phyloP scores from a whole-genome alignment of 2,888 invertebrate species.

The Drosophila rubida region DNA sequence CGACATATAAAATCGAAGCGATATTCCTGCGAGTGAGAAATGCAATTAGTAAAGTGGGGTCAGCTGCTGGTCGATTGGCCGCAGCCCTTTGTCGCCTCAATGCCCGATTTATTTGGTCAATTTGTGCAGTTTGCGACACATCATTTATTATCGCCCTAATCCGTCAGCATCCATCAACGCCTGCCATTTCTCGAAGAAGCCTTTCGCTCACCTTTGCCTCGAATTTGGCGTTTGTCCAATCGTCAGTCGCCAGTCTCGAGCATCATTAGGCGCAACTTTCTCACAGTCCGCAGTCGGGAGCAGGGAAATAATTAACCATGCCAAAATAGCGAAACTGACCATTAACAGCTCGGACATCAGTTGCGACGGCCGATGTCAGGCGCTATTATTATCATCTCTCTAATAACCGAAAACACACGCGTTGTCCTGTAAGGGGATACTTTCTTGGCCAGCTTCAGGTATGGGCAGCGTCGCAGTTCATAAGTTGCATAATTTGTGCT shows the following conservation, averaged over 20 bases:
- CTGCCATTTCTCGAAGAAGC: constrained; percentile 36
- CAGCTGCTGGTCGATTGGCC: constrained; percentile 23
- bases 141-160: constrained; percentile 83
- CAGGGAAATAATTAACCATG: constrained; percentile 82
- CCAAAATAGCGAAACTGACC: constrained; percentile 82
- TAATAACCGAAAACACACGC: constrained; percentile 84
- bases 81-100: constrained; percentile 45
- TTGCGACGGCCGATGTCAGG: constrained; percentile 73
- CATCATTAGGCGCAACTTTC: constrained; percentile 74
- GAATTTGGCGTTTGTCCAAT: constrained; percentile 23
- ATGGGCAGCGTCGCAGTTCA: constrained; percentile 31
- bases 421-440: constrained; percentile 75
- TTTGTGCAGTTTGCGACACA: constrained; percentile 54
- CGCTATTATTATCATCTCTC: constrained; percentile 83
- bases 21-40: constrained; percentile 7
- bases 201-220: constrained; percentile 54
- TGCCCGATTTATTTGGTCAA: constrained; percentile 58
- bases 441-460: constrained; percentile 68
- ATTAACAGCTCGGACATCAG: constrained; percentile 66
- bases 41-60: constrained; percentile 22
- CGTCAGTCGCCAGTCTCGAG: constrained; percentile 23
- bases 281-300: constrained; percentile 69
- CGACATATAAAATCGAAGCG: neutral
- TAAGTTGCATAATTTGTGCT: constrained; percentile 61
- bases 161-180: constrained; percentile 75